phyloP scores from a whole-genome alignment of 2,888 invertebrate genomes.

The Urechis unicinctus region DNA sequence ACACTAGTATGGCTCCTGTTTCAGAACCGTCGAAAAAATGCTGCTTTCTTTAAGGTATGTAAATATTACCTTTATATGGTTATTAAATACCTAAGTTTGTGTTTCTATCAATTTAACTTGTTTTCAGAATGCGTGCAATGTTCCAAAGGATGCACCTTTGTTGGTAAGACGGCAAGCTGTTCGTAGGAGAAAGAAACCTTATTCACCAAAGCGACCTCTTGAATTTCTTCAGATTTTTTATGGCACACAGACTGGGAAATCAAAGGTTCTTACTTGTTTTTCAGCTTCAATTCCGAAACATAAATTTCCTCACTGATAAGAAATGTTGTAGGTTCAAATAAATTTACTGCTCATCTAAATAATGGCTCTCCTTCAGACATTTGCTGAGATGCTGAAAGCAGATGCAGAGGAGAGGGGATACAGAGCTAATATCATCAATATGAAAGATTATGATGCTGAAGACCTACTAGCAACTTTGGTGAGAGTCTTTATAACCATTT shows the following conservation, averaged over 20 bases:
- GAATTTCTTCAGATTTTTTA: not conserved
- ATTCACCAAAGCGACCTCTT: not conserved
- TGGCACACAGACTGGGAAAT: not conserved
- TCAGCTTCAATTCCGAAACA: too few relatives aligned
- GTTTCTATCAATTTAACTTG: too few relatives aligned
- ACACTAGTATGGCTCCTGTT: not conserved
- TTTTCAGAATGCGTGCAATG: too few relatives aligned
- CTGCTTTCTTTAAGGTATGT: not conserved
- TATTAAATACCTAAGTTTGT: too few relatives aligned
- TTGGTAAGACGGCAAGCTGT: too few relatives aligned
- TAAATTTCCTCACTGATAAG: too few relatives aligned
- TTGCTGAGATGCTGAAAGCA: constrained; percentile 25
- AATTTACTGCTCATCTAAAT: not conserved
- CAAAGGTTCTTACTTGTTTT: not conserved
- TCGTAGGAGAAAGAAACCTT: not conserved
- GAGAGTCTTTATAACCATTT: constrained; percentile 6
- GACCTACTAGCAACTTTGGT: constrained; percentile 44
- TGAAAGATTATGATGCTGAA: constrained; percentile 49
- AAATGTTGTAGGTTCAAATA: too few relatives aligned
- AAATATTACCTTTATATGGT: not conserved
- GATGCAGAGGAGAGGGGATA: constrained; percentile 9
- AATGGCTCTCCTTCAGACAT: too few relatives aligned
- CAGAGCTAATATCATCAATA: constrained; percentile 20
- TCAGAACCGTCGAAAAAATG: not conserved
- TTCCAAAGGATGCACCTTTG: too few relatives aligned